Evolutionary conservation across 1,140 invertebrate genomes (phyloP).

Genomic region (Pararge aegeria): DNA sequence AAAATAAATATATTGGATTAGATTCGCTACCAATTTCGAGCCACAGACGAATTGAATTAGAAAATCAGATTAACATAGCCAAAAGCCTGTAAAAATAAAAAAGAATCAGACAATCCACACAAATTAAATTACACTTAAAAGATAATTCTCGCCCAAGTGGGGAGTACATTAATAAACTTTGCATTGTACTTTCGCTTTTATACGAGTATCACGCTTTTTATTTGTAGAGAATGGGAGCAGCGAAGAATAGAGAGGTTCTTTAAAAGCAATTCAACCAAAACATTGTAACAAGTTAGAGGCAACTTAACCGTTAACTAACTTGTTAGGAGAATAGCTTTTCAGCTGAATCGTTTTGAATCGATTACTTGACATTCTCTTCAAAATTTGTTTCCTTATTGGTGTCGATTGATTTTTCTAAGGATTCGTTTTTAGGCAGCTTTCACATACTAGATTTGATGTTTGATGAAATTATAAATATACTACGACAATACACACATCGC

Average conservation of each 20-base stretch:
- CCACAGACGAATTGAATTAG: too few species aligned
- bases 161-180: conserved; percentile 1
- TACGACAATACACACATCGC: too few species aligned
- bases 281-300: conserved; percentile 1
- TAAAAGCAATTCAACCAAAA: conserved; percentile 4
- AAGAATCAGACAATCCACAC: background rate
- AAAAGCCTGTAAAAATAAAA: background rate
- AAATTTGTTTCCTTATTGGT: background rate
- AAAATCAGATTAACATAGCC: too few species aligned
- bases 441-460: too few species aligned
- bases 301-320: conserved; percentile 5
- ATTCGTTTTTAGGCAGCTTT: too few species aligned
- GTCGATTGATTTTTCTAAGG: too few species aligned
- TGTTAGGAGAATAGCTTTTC: background rate
- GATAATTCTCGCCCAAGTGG: background rate
- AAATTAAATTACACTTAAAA: conserved; percentile 3
- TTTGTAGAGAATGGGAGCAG: background rate
- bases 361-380: background rate
- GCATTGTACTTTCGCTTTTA: conserved; percentile 6
- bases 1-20: too few species aligned
- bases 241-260: conserved; percentile 2
- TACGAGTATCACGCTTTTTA: background rate
- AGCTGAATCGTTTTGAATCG: background rate
- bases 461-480: too few species aligned
- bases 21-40: too few species aligned